Evolutionary conservation across 1,140 invertebrate species (phyloP), one percentile per base, ranked within the genome.

Genomic region (Danaus plexippus): DNA sequence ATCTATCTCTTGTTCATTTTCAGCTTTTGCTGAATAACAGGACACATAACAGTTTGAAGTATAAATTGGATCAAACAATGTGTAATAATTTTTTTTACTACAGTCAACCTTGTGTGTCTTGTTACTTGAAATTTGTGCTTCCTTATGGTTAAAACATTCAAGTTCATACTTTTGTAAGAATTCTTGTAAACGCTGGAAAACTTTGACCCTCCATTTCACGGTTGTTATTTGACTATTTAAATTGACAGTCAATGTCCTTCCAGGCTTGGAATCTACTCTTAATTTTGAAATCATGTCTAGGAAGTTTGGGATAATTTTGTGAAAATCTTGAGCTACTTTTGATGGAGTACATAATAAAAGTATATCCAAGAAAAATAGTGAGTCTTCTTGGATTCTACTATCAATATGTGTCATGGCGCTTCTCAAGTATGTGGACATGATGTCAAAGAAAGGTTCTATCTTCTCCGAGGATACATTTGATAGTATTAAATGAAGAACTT

Each of bases 381-480:
- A 95, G 77, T 96, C 95, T 75, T 94, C 92, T 73, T 95, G 93
- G 50, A 96, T 92, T 47, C 89, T 88, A 10, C 89, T 89, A 75
- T 94, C 89, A 54, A 97, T 94, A 66, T 96, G 94, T 9, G 94
- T 96, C 94, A 96, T 96, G 1, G 94, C 92, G 87, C 95, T 96
- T 40, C 91, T 90, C 40, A 96, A 76, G 72, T 96, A 95, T 9
- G 93, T 93, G 43, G 91, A 90, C 45, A 96, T 80, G 9, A 94
- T 89, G 61, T 92, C 89, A 70, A 92, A 93, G 71, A 95, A 94
- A 11, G 94, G 93, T 13, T 85, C 77, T 13, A 90, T 71, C 22
- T 88, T 88, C 32, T 87, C 76, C 1, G 66, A 40, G 43, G 75
- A 66, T 55, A 91, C 87, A 69, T 89, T 83, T 11, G 89, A 82